phyloP scores from a whole-genome alignment of 2,113 vertebrate genomes.

The Thunnus thynnus region DNA sequence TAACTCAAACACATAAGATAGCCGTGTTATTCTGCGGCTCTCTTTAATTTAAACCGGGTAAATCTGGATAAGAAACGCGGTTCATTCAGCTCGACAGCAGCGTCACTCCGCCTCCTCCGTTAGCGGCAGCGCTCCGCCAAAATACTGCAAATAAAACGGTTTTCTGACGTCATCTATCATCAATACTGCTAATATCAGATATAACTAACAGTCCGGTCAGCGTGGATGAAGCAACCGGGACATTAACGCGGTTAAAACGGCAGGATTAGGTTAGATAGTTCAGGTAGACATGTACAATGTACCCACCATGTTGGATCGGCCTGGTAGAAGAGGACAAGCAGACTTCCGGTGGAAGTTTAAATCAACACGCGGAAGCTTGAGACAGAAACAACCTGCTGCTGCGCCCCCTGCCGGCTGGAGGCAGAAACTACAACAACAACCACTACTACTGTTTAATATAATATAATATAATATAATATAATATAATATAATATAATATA shows the following conservation, averaged over 20 bases:
- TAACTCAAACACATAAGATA: rapidly evolving
- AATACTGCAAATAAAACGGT: not conserved
- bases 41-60: rapidly evolving
- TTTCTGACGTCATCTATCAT: rapidly evolving
- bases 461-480: too few species aligned
- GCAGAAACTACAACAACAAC: conserved; percentile 34
- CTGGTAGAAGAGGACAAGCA: conserved; percentile 81
- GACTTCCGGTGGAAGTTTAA: conserved; percentile 71
- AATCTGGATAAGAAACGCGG: rapidly evolving
- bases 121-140: not conserved
- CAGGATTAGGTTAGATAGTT: conserved; percentile 74
- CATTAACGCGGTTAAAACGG: rapidly evolving
- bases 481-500: too few species aligned
- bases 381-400: rapidly evolving
- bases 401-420: conserved; percentile 1
- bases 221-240: rapidly evolving
- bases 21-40: rapidly evolving
- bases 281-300: not conserved
- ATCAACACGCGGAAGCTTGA: conserved; percentile 11
- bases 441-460: too few species aligned
- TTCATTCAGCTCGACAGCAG: not conserved
- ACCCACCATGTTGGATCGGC: conserved; percentile 90
- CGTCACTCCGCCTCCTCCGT: not conserved
- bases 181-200: not conserved
- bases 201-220: not conserved